Evolutionary conservation across 2,113 vertebrate genomes (phyloP), one percentile per base, ranked within the genome.

Genomic region (Myrmecophaga tridactyla): DNA sequence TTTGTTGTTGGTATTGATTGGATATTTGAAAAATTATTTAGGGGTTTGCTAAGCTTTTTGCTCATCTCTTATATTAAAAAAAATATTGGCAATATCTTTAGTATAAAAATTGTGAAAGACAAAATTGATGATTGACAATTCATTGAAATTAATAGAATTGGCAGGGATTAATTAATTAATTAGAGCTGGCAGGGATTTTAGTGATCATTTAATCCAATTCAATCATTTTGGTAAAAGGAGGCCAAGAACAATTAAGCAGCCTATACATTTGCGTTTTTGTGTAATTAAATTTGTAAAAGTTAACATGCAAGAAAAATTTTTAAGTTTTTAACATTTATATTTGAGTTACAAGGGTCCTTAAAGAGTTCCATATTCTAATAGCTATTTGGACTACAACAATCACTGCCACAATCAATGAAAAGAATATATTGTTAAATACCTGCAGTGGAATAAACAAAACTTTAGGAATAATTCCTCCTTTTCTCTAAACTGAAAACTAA

Each of bases 401-500:
- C 60, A 78, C 18, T 96, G 72, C 51, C 76, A 86, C 1, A 92
- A 65, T 80, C 41, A 84, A 14, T 85, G 46, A n/a, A 84, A 80
- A 89, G 23, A 84, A 10, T 70, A 2, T 60, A 23, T 70, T 76
- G 3, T 72, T 5, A 39, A 67, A 48, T 73, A 48, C 36, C 39
- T 90, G 1, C 21, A 92, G 29, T 51, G 1, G 7, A 25, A 63
- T 36, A 65, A 53, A 69, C 31, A 94, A 1, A 46, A 11, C 46
- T 86, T 21, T 21, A 58, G 27, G 23, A 78, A 56, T n/a, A 85
- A 39, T 48, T 34, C 25, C 90, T 29, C n/a, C 21, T 85, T 86
- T 96, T 14, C 36, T 96, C 48, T 88, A 56, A 94, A 85, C 39
- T 92, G 84, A 96, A 84, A 86, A 89, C 27, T 89, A 43, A 75